A percentile compares a stretch with the other conserved stretches of the same genome.
phyloP scores from a whole-genome alignment of 2,888 invertebrate genomes.

The Drosophila yooni region DNA sequence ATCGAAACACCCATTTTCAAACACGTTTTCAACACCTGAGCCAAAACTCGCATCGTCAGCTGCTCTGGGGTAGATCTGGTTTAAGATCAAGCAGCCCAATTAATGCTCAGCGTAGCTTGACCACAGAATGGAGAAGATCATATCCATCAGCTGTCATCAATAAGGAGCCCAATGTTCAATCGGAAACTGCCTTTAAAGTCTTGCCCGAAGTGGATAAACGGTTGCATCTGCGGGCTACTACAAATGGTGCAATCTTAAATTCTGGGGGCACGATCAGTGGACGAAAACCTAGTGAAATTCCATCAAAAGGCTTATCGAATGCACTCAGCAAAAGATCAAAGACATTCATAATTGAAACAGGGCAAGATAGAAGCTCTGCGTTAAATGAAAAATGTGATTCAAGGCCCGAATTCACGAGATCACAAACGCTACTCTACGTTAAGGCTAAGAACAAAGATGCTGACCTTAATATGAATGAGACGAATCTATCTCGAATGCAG shows the following conservation, averaged over 20 bases:
- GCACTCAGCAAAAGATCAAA: slow-evolving; percentile 60
- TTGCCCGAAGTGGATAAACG: slow-evolving; percentile 89
- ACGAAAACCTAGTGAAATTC: slow-evolving; percentile 83
- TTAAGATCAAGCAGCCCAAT: slow-evolving; percentile 35
- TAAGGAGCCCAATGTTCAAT: slow-evolving; percentile 28
- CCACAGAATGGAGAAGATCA: slow-evolving; percentile 54
- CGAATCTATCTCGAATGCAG: slow-evolving; percentile 57
- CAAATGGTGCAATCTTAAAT: slow-evolving; percentile 93
- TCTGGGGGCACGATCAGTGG: slow-evolving; percentile 94
- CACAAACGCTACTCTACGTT: slow-evolving; percentile 61
- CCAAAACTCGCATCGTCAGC: slow-evolving; percentile 28
- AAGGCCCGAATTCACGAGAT: slow-evolving; percentile 55
- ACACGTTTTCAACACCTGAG: slow-evolving; percentile 38
- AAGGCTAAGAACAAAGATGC: slow-evolving; percentile 49
- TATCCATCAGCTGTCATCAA: slow-evolving; percentile 34
- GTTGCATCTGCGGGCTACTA: slow-evolving; percentile 89
- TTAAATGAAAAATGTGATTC: slow-evolving; percentile 6
- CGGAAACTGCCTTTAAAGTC: slow-evolving; percentile 86
- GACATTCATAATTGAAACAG: slow-evolving; percentile 61
- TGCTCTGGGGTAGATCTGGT: slow-evolving; percentile 36
- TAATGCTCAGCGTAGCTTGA: slow-evolving; percentile 18
- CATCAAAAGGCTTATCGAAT: slow-evolving; percentile 7
- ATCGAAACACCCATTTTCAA: slow-evolving; percentile 65
- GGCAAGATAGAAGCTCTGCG: slow-evolving; percentile 9
- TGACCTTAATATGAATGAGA: slow-evolving; percentile 23